Evolutionary conservation across 2,113 vertebrate species (phyloP).

Genomic region (Lophotis ruficrista): DNA sequence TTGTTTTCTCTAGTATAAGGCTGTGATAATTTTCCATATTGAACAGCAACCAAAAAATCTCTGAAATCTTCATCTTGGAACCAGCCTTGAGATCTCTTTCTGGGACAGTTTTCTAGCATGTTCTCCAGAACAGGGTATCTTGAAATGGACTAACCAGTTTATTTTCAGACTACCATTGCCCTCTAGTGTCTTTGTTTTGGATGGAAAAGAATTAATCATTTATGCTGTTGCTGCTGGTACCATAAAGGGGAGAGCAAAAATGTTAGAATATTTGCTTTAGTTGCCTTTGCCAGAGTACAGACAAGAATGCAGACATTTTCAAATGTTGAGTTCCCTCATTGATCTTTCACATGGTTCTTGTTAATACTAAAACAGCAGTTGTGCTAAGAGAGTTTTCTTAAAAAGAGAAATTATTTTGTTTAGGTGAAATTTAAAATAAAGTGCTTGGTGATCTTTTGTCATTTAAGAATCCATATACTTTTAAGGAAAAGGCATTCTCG

Average conservation of each 20-base stretch:
- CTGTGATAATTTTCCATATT: neutral
- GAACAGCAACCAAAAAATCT: neutral
- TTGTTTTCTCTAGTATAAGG: neutral
- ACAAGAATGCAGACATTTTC: neutral
- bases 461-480: neutral
- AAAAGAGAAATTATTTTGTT: neutral
- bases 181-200: constrained; percentile 51
- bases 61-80: neutral
- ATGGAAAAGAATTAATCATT: neutral
- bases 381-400: neutral
- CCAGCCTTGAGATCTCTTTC: neutral
- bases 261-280: neutral
- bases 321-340: neutral
- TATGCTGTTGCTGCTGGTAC: neutral
- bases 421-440: neutral
- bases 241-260: neutral
- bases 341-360: neutral
- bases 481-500: neutral
- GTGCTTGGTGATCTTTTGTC: neutral
- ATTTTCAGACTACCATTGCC: constrained; percentile 50
- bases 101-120: constrained; percentile 39
- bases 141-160: neutral
- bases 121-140: constrained; percentile 4
- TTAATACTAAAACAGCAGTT: neutral
- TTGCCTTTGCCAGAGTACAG: neutral